Evolutionary conservation across 1,140 invertebrate genomes (phyloP).

Genomic region (Pseudomyrmex concolor): DNA sequence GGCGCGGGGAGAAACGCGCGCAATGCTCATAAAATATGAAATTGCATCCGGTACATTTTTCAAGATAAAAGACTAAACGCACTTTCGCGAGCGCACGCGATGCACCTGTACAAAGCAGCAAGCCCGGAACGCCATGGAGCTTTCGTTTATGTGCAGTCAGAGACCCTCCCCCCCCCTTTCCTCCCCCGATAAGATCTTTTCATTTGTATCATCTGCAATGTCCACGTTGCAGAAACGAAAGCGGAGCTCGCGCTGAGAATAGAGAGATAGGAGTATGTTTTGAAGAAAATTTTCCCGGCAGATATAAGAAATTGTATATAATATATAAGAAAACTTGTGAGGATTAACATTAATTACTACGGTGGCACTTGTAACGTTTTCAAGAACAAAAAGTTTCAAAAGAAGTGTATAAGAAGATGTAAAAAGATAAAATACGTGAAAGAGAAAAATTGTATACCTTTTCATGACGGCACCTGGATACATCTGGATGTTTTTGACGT

Average conservation of each 20-base stretch:
- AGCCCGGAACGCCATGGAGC: slow-evolving; percentile 9
- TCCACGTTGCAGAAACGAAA: slow-evolving; percentile 40
- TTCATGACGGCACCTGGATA: background rate
- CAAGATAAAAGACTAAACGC: slow-evolving; percentile 59
- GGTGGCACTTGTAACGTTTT: background rate
- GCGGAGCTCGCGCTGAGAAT: background rate
- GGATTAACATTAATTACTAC: slow-evolving; percentile 19
- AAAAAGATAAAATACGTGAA: background rate
- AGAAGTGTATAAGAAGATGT: background rate
- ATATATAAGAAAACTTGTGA: background rate
- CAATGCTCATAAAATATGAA: slow-evolving; percentile 66
- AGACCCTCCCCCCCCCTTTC: background rate
- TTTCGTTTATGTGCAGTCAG: slow-evolving; percentile 36
- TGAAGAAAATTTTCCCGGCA: slow-evolving; percentile 14
- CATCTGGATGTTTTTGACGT: background rate
- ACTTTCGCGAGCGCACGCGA: slow-evolving; percentile 40
- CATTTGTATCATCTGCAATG: slow-evolving; percentile 33
- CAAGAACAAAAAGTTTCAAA: background rate
- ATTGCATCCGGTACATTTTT: slow-evolving; percentile 60
- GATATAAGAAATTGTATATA: slow-evolving; percentile 8
- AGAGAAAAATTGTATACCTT: background rate
- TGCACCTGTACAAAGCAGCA: background rate
- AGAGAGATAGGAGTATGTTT: background rate
- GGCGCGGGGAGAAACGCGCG: background rate
- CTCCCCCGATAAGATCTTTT: slow-evolving; percentile 32